Percentiles rank a stretch among this genome's conserved stretches.
Evolutionary conservation across 2,797 vertebrate genomes (phyloP).

Genomic region (Argya squamiceps): DNA sequence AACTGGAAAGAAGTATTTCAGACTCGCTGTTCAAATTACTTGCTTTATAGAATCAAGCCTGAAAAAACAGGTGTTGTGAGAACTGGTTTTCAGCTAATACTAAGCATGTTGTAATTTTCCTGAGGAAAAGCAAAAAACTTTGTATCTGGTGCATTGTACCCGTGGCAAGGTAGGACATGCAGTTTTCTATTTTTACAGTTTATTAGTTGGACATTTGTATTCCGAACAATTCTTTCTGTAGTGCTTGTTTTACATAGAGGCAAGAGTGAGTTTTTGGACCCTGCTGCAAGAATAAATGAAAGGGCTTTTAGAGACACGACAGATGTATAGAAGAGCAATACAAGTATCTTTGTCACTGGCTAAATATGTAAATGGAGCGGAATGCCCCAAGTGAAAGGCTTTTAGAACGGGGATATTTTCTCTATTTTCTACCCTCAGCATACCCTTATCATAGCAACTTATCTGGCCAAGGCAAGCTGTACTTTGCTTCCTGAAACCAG

Average conservation of each 20-base stretch:
- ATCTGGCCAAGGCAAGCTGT: not conserved
- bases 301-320: constrained; percentile 64
- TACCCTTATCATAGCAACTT: not conserved
- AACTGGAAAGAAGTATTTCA: constrained; percentile 19
- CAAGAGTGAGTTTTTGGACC: constrained; percentile 19
- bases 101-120: constrained; percentile 31
- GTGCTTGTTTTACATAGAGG: constrained; percentile 52
- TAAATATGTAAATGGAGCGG: not conserved
- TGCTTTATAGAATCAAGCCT: not conserved
- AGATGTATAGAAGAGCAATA: constrained; percentile 56
- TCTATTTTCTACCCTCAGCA: not conserved
- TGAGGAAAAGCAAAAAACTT: constrained; percentile 12
- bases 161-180: constrained; percentile 49
- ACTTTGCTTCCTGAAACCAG: constrained; percentile 9
- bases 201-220: constrained; percentile 46
- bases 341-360: constrained; percentile 12
- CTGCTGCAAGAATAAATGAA: constrained; percentile 55
- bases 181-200: constrained; percentile 18
- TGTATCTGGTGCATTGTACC: constrained; percentile 14
- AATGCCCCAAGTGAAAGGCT: not conserved
- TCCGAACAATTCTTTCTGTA: constrained; percentile 30
- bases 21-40: not conserved
- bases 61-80: not conserved
- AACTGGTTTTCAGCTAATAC: constrained; percentile 32
- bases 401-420: constrained; percentile 18